Evolutionary conservation across 2,113 vertebrate species (phyloP).

Genomic region (Tiliqua scincoides): DNA sequence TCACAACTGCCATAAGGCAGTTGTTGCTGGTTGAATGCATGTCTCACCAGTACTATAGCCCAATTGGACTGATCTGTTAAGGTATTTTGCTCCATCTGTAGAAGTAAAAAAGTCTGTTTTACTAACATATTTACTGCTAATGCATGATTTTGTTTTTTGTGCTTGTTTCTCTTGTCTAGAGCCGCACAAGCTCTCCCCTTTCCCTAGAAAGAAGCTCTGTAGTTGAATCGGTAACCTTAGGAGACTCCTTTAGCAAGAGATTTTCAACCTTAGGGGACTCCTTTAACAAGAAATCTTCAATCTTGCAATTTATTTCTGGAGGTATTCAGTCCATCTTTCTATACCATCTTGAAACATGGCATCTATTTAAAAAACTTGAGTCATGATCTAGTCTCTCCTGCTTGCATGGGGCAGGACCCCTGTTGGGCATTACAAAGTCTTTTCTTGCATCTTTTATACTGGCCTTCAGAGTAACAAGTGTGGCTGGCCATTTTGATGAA

Average conservation of each 20-base stretch:
- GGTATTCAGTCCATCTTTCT: slow-evolving; percentile 55
- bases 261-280: not conserved
- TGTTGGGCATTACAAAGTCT: not conserved
- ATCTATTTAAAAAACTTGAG: not conserved
- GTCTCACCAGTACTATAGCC: too few relatives aligned
- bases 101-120: too few relatives aligned
- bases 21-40: too few relatives aligned
- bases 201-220: too few relatives aligned
- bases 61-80: too few relatives aligned
- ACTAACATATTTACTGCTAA: too few relatives aligned
- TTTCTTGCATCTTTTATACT: not conserved
- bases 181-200: too few relatives aligned
- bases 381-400: not conserved
- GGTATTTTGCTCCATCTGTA: too few relatives aligned
- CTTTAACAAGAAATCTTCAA: slow-evolving; percentile 20
- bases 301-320: not conserved
- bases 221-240: too few relatives aligned
- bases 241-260: not conserved
- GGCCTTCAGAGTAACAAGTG: not conserved
- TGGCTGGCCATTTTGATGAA: not conserved
- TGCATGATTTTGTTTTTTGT: too few relatives aligned
- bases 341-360: not conserved
- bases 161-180: too few relatives aligned
- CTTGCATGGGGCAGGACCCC: not conserved
- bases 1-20: too few relatives aligned